A percentile compares a stretch with the other conserved stretches of the same genome.
Evolutionary conservation across 2,113 vertebrate species (phyloP).

Genomic region (Rhombomys opimus): DNA sequence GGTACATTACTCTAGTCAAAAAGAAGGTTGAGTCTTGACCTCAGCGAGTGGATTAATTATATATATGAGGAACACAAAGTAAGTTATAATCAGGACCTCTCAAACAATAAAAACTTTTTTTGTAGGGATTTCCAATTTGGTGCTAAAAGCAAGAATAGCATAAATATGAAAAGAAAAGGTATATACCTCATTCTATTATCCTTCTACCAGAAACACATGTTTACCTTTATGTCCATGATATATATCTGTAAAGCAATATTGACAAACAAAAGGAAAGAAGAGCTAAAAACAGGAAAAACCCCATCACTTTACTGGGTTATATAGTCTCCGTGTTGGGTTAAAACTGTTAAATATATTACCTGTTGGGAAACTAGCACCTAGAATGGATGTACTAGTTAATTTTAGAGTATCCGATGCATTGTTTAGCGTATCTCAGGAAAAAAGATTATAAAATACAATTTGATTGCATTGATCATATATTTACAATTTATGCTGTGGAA

Average conservation of each 20-base stretch:
- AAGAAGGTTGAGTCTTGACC: neutral
- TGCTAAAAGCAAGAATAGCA: neutral
- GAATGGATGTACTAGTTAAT: neutral
- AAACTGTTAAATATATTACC: neutral
- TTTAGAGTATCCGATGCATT: neutral
- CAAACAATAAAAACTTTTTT: neutral
- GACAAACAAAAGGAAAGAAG: neutral
- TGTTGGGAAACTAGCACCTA: neutral
- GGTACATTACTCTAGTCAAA: neutral
- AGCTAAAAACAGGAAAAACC: neutral
- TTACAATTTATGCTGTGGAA: neutral
- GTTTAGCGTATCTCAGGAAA: slow-evolving; percentile 2
- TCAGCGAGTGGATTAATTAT: neutral
- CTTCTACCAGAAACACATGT: neutral
- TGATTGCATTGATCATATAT: neutral
- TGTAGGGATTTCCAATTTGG: neutral
- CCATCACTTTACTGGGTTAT: neutral
- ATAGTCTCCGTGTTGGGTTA: neutral
- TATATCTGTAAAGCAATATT: neutral
- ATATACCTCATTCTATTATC: neutral
- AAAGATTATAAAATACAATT: neutral
- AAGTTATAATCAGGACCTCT: neutral
- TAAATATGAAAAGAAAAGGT: neutral
- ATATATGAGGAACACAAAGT: neutral
- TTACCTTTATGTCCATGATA: neutral